Base-by-base conservation (phyloP, 2,888 invertebrate species). In the Watsonalla cultraria region DNA sequence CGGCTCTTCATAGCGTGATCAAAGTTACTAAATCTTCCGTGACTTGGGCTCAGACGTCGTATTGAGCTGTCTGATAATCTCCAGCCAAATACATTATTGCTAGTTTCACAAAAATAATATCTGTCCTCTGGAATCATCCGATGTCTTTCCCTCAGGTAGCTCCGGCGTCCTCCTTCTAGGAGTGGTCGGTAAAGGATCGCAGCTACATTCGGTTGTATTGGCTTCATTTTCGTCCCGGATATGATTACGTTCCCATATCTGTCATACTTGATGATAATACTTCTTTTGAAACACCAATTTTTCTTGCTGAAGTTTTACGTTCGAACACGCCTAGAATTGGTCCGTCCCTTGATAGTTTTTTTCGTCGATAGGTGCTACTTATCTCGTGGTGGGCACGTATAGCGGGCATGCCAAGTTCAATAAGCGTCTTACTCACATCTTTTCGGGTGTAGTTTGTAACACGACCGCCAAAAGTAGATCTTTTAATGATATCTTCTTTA, bases 31-130 rank as follows among this genome's bases (percentile, higher is more conserved):
- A 51, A 52, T n/a, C 61, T 55, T 24, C 60, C 57, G 51, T 60
- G 53, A 54, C 52, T 42, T 15, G 54, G 37, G 34, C 14, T 45
- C 47, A 42, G 47, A 49, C 39, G 33, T 9, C 47, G 46, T 51
- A 46, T 45, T 50, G 51, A 48, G 51, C 62, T 65, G 37, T 68
- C 67, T 5, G 56, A 60, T 47, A 65, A 60, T 49, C 59, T 57
- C 69, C 69, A 72, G n/a, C 72, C 70, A 55, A 60, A 60, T 6
- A 49, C 59, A 47, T 54, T 57, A 51, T 58, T 65, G 47, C 57
- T 66, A 14, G 70, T 71, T 62, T 71, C 62, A 46, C 61, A 64
- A 52, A 61, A 65, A 53, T 64, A 57, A 53, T 66, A 71, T 58
- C 61, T 66, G 14, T 71, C 62, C 53, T 69, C 65, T n/a, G 70